Evolutionary conservation across 2,888 invertebrate species (phyloP).

Genomic region (Nephrocerus scutellatus): DNA sequence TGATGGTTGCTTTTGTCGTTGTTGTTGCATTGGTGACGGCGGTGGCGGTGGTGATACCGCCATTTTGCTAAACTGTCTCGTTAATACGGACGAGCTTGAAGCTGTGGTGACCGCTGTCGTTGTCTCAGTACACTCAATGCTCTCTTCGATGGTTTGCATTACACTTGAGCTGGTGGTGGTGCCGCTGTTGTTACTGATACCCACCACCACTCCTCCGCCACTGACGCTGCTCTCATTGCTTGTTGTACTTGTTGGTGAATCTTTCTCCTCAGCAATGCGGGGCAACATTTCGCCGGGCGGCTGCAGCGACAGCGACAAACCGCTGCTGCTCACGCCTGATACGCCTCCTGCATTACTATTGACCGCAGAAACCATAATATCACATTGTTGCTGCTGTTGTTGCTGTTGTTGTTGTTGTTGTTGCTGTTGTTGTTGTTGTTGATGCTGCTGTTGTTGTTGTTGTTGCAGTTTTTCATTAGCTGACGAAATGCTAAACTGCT

Average conservation of each 20-base stretch:
- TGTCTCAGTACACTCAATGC: no score
- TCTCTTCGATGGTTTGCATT: slow-evolving; percentile 38
- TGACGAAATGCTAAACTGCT: slow-evolving; percentile 1
- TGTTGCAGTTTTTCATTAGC: neutral
- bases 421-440: slow-evolving; percentile 3
- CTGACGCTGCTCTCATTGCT: slow-evolving; percentile 25
- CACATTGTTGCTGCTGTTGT: slow-evolving; percentile 10
- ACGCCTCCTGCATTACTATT: no score
- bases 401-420: slow-evolving; percentile 1
- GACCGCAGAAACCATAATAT: neutral
- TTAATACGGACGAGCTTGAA: no score
- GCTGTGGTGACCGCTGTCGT: no score
- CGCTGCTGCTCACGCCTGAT: no score
- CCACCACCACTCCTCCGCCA: neutral
- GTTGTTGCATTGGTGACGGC: no score
- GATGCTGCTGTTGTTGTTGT: slow-evolving; percentile 14
- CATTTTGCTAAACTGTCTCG: no score
- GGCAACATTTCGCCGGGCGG: slow-evolving; percentile 60
- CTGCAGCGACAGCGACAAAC: slow-evolving; percentile 48
- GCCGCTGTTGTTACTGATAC: neutral
- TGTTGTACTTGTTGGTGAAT: slow-evolving; percentile 40
- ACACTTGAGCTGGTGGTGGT: slow-evolving; percentile 20
- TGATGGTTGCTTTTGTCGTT: no score
- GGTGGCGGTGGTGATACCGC: no score
- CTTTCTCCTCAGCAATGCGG: slow-evolving; percentile 78